These are phyloP conservation scores for Pachypeltis micranthus DNA, from an alignment of 1,140 invertebrate genomes.

Conservation along the genomic window DNA sequence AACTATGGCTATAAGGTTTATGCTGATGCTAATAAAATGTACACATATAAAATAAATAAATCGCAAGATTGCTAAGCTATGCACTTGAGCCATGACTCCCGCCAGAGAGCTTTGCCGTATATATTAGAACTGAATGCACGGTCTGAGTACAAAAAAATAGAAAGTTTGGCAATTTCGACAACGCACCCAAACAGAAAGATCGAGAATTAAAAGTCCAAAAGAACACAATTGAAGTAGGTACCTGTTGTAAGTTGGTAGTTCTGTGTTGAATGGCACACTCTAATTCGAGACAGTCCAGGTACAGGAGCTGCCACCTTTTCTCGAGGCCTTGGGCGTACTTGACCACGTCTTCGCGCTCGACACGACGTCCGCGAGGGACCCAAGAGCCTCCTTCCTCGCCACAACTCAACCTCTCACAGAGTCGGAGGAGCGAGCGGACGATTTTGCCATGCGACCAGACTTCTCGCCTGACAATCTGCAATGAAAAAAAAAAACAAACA, in stretches of 20 bases:
- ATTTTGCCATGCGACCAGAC: constrained; percentile 73
- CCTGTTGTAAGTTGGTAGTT: constrained; percentile 35
- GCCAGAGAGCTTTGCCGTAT: no score
- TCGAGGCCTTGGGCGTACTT: constrained; percentile 49
- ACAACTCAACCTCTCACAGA: constrained; percentile 41
- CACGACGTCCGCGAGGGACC: constrained; percentile 10
- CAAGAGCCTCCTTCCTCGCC: constrained; percentile 15
- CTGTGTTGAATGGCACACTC: constrained; percentile 67
- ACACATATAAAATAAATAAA: no score
- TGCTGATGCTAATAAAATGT: no score
- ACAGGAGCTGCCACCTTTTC: constrained; percentile 74
- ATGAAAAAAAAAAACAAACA: constrained; percentile 27
- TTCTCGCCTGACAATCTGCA: constrained; percentile 70
- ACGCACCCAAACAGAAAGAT: no score
- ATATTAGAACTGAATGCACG: no score
- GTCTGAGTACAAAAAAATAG: no score
- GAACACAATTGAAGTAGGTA: constrained; percentile 24
- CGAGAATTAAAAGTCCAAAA: no score
- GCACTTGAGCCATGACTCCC: no score
- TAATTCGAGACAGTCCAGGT: constrained; percentile 77
- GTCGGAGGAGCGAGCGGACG: constrained; percentile 61
- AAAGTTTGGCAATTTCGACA: no score
- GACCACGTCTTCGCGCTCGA: constrained; percentile 18
- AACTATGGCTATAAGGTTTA: no score
- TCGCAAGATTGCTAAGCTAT: no score